Conservation (phyloP, 2,113 vertebrate species). For the Prochilodus magdalenae region DNA sequence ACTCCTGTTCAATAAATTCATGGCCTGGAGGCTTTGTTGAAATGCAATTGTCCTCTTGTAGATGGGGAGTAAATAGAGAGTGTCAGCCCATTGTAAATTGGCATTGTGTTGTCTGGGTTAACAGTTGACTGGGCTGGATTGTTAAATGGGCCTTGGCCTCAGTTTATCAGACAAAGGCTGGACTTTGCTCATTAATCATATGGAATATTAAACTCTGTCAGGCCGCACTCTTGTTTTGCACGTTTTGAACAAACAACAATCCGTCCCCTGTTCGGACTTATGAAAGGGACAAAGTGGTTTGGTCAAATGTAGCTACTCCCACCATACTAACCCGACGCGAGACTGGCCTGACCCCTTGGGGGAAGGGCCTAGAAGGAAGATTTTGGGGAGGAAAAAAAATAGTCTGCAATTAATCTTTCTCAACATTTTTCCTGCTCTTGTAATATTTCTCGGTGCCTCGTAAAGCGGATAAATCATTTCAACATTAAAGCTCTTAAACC, state of each 20-base stretch:
- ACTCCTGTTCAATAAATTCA: slow-evolving; percentile 11
- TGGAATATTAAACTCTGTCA: slow-evolving; percentile 66
- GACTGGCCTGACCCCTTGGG: slow-evolving; percentile 59
- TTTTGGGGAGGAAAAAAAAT: slow-evolving; percentile 35
- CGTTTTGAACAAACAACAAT: slow-evolving; percentile 61
- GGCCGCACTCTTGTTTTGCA: slow-evolving; percentile 51
- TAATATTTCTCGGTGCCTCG: slow-evolving; percentile 52
- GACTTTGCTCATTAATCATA: slow-evolving; percentile 70
- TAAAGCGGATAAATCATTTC: slow-evolving; percentile 64
- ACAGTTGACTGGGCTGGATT: slow-evolving; percentile 40
- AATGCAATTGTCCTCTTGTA: neutral
- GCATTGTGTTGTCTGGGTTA: slow-evolving; percentile 35
- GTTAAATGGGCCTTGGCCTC: slow-evolving; percentile 48
- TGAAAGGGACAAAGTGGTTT: slow-evolving; percentile 68
- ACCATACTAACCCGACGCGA: slow-evolving; percentile 52
- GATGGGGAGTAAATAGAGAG: slow-evolving; percentile 28
- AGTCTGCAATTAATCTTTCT: slow-evolving; percentile 52
- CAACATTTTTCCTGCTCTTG: slow-evolving; percentile 33
- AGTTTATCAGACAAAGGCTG: slow-evolving; percentile 65
- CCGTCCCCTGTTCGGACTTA: slow-evolving; percentile 70
- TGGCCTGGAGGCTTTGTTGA: slow-evolving; percentile 14
- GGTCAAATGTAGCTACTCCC: slow-evolving; percentile 47
- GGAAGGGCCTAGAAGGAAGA: slow-evolving; percentile 41
- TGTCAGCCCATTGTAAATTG: slow-evolving; percentile 29
- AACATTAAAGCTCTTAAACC: slow-evolving; percentile 60